Evolutionary conservation across 2,888 invertebrate genomes (phyloP).

Genomic region (Archaeoteleia sp.): DNA sequence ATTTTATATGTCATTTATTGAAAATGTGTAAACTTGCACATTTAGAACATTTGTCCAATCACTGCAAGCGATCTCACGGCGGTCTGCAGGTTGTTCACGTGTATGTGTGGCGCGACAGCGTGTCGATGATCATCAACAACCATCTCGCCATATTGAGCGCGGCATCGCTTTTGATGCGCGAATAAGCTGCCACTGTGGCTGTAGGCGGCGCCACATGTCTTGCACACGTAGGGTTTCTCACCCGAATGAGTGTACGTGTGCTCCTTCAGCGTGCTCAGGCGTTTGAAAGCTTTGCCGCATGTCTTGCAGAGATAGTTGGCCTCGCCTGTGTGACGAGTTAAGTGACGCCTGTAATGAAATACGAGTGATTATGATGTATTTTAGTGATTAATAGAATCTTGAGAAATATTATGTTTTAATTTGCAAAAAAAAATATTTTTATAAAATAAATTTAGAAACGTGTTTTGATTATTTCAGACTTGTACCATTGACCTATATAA

Average conservation of each 20-base stretch:
- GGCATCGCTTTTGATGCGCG: conserved; percentile 72
- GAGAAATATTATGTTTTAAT: not conserved
- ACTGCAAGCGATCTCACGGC: conserved; percentile 71
- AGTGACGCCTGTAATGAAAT: conserved; percentile 61
- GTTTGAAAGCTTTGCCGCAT: conserved; percentile 72
- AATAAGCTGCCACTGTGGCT: conserved; percentile 73
- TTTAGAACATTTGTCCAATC: conserved; percentile 72
- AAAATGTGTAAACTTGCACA: too few relatives aligned
- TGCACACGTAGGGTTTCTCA: conserved; percentile 73
- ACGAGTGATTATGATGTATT: conserved; percentile 1
- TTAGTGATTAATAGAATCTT: too few relatives aligned
- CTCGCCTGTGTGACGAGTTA: conserved; percentile 73
- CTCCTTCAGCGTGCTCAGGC: conserved; percentile 72
- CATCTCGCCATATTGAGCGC: conserved; percentile 69
- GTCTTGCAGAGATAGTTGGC: conserved; percentile 73
- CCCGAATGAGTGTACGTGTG: conserved; percentile 73
- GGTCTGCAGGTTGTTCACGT: conserved; percentile 70
- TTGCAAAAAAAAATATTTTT: conserved; percentile 1
- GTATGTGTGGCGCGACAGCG: conserved; percentile 68
- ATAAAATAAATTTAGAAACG: too few relatives aligned
- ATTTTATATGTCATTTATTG: too few relatives aligned
- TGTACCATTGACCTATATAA: too few relatives aligned
- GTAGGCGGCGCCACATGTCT: conserved; percentile 73
- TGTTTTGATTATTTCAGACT: too few relatives aligned
- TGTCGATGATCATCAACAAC: conserved; percentile 69